Percentiles rank a stretch among this genome's conserved stretches.
phyloP scores from a whole-genome alignment of 2,797 vertebrate genomes.

The Falco concolor region DNA sequence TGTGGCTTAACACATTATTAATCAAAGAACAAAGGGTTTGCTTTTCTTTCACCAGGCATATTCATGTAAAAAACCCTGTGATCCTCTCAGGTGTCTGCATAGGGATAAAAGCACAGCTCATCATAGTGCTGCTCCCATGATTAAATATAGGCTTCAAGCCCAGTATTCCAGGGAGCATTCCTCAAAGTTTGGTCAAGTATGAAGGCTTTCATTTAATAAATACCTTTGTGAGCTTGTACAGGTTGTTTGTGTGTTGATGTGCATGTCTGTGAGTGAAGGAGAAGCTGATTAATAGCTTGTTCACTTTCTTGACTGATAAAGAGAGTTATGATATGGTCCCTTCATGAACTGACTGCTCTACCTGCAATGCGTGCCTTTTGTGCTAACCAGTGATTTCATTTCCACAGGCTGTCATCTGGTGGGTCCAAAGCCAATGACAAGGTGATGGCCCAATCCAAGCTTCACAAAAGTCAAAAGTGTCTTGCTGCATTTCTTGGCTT shows the following conservation, averaged over 20 bases:
- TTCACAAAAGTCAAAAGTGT: background rate
- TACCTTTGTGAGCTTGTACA: background rate
- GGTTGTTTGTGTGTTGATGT: background rate
- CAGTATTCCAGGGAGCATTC: background rate
- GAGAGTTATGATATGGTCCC: background rate
- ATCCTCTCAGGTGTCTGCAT: background rate
- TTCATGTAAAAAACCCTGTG: background rate
- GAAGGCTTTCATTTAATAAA: background rate
- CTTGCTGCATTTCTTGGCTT: background rate
- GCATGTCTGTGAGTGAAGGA: background rate
- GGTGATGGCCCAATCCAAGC: background rate
- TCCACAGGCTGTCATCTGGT: background rate
- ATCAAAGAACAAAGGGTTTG: slow-evolving; percentile 16
- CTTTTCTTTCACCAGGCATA: background rate
- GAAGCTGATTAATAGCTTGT: background rate
- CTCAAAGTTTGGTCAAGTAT: background rate
- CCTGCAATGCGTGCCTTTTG: background rate
- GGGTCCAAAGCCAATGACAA: background rate
- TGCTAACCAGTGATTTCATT: background rate
- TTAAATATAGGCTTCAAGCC: background rate
- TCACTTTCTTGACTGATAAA: background rate
- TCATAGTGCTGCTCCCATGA: background rate
- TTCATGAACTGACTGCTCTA: background rate
- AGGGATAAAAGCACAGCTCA: background rate
- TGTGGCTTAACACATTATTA: background rate